These are phyloP conservation scores for Cheilosia pagana DNA, from an alignment of 2,888 invertebrate species.

Conservation along the genomic window DNA sequence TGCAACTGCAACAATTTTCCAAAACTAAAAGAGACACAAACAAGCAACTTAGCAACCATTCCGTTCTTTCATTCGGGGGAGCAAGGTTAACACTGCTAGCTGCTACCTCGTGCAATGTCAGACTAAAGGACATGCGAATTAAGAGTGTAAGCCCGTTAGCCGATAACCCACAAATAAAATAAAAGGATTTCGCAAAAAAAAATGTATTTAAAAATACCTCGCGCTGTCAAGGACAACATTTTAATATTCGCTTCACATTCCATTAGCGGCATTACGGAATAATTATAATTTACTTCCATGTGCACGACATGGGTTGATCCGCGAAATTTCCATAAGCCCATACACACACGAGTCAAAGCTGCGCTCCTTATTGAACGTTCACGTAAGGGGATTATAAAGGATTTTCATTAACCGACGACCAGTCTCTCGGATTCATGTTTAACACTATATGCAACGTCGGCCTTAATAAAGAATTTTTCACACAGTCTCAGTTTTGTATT, in stretches of 20 bases:
- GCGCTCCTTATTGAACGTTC: constrained; percentile 29
- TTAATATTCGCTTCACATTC: constrained; percentile 11
- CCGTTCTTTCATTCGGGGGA: too few species aligned
- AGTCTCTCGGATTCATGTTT: constrained; percentile 28
- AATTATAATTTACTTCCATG: constrained; percentile 28
- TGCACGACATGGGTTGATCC: background rate
- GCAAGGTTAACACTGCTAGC: too few species aligned
- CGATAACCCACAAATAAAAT: background rate
- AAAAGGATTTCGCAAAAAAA: background rate
- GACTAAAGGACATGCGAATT: too few species aligned
- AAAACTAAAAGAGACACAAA: too few species aligned
- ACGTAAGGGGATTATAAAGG: constrained; percentile 48
- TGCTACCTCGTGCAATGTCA: too few species aligned
- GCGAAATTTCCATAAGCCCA: constrained; percentile 25
- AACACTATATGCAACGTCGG: constrained; percentile 52
- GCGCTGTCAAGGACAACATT: background rate
- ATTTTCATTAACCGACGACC: constrained; percentile 51
- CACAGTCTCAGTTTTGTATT: too few species aligned
- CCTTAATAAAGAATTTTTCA: constrained; percentile 36
- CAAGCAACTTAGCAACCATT: too few species aligned
- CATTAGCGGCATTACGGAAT: constrained; percentile 25
- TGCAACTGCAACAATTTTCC: too few species aligned
- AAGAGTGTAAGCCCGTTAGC: background rate
- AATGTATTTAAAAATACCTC: background rate
- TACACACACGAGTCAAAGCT: background rate